Evolutionary conservation across 2,797 vertebrate genomes (phyloP), one percentile per base, ranked within the genome.

Genomic region (Coccyzus lansbergi): DNA sequence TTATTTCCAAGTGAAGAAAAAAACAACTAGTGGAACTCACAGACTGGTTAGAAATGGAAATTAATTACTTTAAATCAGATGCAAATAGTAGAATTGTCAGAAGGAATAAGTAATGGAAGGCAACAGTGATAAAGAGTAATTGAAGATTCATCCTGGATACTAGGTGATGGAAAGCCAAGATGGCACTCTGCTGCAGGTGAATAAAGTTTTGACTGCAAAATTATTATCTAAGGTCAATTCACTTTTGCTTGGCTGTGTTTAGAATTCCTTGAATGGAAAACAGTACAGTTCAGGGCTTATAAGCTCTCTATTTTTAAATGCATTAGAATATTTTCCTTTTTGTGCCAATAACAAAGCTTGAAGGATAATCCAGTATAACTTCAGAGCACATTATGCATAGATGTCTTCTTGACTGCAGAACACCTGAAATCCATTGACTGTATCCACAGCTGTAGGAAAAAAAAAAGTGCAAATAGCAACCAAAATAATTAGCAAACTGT

Each of bases 401-500:
- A 40, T 93, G 64, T 74, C 78, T 63, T 82, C 74, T 71, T 53
- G 36, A 79, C 81, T 53, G 19, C 8, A 60, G 60, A 87, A 67
- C 46, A 94, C 78, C 53, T 76, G 46, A 93, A 86, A 84, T 34
- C 17, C 33, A 77, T 64, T 70, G 80, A 76, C 31, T 67, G 40
- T 31, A 76, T 44, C 46, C 83, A 82, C 38, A 58, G 62, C 36
- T 18, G 40, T 33, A 65, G 72, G 72, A 24, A 56, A 81, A 38
- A 85, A 85, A 67, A 80, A 70, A 2, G 17, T n/a, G 44, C 19
- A 52, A 91, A 83, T 31, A 49, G 26, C 51, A 82, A 77, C 26
- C 26, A 93, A 93, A 90, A 74, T 79, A 95, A 90, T 93, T 84
- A 87, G 44, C 28, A 85, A 64, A 13, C 64, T 80, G 56, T 17